Conservation (phyloP, 2,888 invertebrate species). For the Microdon myrmicae region DNA sequence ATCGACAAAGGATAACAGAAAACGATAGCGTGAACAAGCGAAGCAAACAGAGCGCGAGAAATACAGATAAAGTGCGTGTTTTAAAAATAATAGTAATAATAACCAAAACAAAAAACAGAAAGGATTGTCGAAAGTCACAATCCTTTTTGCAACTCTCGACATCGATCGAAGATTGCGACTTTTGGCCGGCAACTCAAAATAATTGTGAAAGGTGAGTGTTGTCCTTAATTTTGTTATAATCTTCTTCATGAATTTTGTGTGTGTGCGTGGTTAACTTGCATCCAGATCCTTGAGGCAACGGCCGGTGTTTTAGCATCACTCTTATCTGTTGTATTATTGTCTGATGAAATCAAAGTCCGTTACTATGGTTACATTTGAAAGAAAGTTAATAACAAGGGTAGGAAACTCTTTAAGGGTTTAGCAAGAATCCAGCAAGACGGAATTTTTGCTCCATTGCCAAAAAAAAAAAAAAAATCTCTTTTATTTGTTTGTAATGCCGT, state of each 20-base stretch:
- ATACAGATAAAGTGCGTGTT: too few relatives aligned
- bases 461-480: slow-evolving; percentile 15
- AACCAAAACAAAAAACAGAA: too few relatives aligned
- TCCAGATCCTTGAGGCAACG: too few relatives aligned
- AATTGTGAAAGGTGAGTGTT: slow-evolving; percentile 50
- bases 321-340: background rate
- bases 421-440: background rate
- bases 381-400: too few relatives aligned
- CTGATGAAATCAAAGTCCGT: slow-evolving; percentile 5
- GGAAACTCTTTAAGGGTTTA: background rate
- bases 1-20: too few relatives aligned
- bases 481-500: slow-evolving; percentile 7
- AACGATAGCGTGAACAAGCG: too few relatives aligned
- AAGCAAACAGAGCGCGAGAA: too few relatives aligned
- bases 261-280: slow-evolving; percentile 1
- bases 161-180: too few relatives aligned
- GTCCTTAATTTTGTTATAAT: slow-evolving; percentile 19
- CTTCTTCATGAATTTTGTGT: slow-evolving; percentile 14
- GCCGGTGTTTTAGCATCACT: slow-evolving; percentile 6
- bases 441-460: slow-evolving; percentile 1
- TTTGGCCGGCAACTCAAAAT: too few relatives aligned
- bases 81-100: too few relatives aligned
- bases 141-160: too few relatives aligned
- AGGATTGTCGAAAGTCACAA: too few relatives aligned
- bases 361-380: slow-evolving; percentile 30